These are phyloP conservation scores for Clanis bilineata DNA, from an alignment of 2,888 invertebrate genomes.

Conservation along the genomic window DNA sequence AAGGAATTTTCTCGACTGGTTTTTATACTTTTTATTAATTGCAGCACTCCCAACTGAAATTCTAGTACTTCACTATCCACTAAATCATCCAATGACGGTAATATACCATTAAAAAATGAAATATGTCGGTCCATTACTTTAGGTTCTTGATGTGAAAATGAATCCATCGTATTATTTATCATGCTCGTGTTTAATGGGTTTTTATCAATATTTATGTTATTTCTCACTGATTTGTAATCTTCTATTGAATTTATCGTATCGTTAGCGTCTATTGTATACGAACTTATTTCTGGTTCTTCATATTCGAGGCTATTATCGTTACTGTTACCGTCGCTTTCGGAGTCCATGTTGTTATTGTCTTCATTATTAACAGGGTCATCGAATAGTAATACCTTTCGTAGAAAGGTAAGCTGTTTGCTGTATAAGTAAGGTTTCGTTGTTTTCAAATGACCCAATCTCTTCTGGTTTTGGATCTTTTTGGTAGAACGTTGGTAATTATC, in stretches of 20 bases:
- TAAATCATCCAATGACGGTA: constrained; percentile 31
- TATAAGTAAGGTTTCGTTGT: neutral
- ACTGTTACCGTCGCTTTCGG: neutral
- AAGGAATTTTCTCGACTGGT: constrained; percentile 24
- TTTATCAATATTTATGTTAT: neutral
- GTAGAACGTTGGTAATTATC: neutral
- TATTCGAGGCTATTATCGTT: neutral
- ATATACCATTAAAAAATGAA: constrained; percentile 31
- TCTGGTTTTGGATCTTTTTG: neutral
- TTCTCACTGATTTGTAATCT: neutral
- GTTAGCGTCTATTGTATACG: neutral
- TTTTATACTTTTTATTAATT: constrained; percentile 30
- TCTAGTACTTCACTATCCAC: constrained; percentile 36
- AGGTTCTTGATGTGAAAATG: constrained; percentile 16
- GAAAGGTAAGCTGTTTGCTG: neutral
- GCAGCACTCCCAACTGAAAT: constrained; percentile 34
- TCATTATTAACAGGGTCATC: neutral
- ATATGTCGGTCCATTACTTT: constrained; percentile 27
- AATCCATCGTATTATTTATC: neutral
- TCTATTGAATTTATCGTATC: neutral
- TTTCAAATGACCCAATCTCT: neutral
- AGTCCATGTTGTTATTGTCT: neutral
- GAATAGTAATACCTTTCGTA: neutral
- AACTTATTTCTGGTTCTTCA: neutral
- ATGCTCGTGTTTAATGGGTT: neutral